These are phyloP conservation scores for Drosophila kokeensis DNA, from an alignment of 2,888 invertebrate species.

Conservation along the genomic window DNA sequence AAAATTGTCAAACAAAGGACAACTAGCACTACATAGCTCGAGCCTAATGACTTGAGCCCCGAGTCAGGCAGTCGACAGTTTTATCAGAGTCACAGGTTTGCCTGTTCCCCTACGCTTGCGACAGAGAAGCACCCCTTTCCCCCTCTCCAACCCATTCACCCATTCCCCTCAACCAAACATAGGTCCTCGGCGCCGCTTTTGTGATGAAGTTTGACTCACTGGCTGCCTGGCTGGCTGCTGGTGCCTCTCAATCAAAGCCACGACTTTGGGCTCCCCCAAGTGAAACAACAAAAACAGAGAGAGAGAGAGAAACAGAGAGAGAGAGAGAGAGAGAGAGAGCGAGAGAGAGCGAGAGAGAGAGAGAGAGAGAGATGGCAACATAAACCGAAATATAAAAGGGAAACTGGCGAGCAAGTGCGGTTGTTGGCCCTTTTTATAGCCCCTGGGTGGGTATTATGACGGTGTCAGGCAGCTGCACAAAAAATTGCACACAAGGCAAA, in stretches of 20 bases:
- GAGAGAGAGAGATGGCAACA: background rate
- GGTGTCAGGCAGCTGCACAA: conserved; percentile 59
- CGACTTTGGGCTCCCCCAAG: conserved; percentile 62
- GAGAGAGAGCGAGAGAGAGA: background rate
- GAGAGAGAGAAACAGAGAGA: background rate
- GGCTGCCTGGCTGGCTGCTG: conserved; percentile 40
- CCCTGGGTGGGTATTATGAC: conserved; percentile 51
- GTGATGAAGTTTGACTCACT: conserved; percentile 26
- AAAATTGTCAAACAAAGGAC: conserved; percentile 74
- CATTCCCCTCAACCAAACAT: background rate
- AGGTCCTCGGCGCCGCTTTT: conserved; percentile 59
- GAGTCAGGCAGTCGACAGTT: conserved; percentile 18
- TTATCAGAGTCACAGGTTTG: conserved; percentile 43
- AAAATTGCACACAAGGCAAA: conserved; percentile 44
- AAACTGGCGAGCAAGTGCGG: conserved; percentile 63
- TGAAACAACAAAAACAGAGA: conserved; percentile 38
- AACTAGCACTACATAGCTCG: conserved; percentile 28
- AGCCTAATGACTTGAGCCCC: conserved; percentile 75
- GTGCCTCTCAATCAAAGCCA: conserved; percentile 70
- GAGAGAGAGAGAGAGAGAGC: too few species aligned
- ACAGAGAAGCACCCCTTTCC: background rate
- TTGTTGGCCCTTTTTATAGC: conserved; percentile 71
- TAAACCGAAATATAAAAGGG: conserved; percentile 48
- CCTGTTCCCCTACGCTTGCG: background rate
- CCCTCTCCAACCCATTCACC: background rate